Evolutionary conservation across 2,797 vertebrate genomes (phyloP), one percentile per base, ranked within the genome.

Genomic region (Avahi laniger): DNA sequence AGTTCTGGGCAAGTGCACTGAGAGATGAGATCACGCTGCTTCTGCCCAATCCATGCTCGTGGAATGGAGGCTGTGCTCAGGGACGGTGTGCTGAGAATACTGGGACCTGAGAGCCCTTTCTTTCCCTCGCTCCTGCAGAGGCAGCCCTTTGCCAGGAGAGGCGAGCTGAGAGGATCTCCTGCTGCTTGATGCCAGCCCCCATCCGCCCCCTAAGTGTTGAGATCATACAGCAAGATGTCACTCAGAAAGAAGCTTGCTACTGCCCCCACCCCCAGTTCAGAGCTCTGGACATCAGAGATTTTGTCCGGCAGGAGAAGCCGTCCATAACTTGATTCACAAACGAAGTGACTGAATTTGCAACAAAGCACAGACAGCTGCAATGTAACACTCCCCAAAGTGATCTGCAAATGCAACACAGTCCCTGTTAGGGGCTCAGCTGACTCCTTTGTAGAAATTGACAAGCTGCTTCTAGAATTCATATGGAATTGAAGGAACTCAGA

Each of bases 151-250:
- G 5, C 3, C 30, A 46, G 54, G 28, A 13, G 10, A 28, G 13
- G 5, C 3, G 18, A 35, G 46, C 7, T 9, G 11, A 17, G 17
- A 14, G 41, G 24, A 12, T 8, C 41, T 65, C 26, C 14, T n/a
- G 15, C 18, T 63, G 20, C 35, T 10, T 84, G n/a, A 3, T 0
- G 0, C 17, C 18, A 0, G 0, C 35, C 14, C 7, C 26, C 13
- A 15, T 5, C 6, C 26, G 7, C 20, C 57, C 24, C 24, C 26
- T 35, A 30, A n/a, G 11, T n/a, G 26, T 10, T 43, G 41, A 35
- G 26, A 14, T 73, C 30, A 28, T 52, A 26, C 48, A 88, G 8
- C 30, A 69, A 14, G 28, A 4, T 4, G 50, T n/a, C 10, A 26
- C 26, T n/a, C 38, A 41, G 41, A 24, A 2, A 52, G 35, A 70